Conservation (phyloP, 2,797 vertebrate species). For the Rhynchonycteris naso region DNA sequence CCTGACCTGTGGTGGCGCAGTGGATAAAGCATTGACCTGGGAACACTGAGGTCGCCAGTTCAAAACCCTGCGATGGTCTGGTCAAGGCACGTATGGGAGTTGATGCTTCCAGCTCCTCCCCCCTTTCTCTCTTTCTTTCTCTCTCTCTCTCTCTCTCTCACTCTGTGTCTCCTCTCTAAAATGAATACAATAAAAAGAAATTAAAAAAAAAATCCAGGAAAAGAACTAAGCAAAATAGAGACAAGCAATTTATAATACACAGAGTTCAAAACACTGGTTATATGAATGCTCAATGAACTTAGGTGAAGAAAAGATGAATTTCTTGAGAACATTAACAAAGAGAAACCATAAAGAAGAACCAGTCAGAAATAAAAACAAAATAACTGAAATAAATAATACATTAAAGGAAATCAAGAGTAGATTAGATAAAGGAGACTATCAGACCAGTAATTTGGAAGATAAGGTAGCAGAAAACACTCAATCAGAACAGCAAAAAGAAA, state of each 20-base stretch:
- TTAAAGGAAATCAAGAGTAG: not conserved
- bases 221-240: not conserved
- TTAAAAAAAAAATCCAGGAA: not conserved
- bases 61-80: too few species aligned
- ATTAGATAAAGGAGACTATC: not conserved
- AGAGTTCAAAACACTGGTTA: not conserved
- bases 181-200: too few species aligned
- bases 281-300: not conserved
- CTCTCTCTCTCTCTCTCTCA: too few species aligned
- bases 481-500: not conserved
- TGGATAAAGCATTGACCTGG: too few species aligned
- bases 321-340: not conserved
- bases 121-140: too few species aligned
- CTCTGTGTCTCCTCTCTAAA: too few species aligned
- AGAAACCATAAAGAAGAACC: not conserved
- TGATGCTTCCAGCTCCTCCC: too few species aligned
- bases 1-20: too few species aligned
- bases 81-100: too few species aligned
- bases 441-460: not conserved
- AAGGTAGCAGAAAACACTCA: not conserved
- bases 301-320: too few species aligned
- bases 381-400: not conserved
- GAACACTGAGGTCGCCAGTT: too few species aligned
- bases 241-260: not conserved
- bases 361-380: not conserved